Conservation (phyloP, 2,888 invertebrate species). For the Serripes groenlandicus region DNA sequence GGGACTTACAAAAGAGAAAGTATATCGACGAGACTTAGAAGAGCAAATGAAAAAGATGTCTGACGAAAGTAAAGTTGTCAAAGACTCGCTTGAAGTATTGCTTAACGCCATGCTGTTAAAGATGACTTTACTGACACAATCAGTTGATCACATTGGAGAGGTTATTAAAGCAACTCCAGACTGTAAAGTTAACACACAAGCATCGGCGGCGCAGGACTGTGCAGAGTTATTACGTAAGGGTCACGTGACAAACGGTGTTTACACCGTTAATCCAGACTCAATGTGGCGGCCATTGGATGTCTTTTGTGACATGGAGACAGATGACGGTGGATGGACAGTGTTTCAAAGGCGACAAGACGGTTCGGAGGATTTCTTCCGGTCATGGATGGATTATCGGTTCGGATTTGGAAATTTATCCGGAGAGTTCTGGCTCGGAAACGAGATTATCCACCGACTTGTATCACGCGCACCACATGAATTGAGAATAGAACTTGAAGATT, state of each 20-base stretch:
- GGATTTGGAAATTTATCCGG: conserved; percentile 40
- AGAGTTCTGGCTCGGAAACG: conserved; percentile 61
- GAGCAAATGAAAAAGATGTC: not conserved
- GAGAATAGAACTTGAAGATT: conserved; percentile 62
- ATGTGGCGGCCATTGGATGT: conserved; percentile 40
- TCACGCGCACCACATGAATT: conserved; percentile 55
- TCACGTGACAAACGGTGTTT: conserved; percentile 23
- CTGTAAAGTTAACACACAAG: not conserved
- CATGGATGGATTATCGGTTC: conserved; percentile 46
- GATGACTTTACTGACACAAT: not conserved
- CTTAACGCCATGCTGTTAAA: not conserved
- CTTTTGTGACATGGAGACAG: conserved; percentile 41
- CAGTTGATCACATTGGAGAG: not conserved
- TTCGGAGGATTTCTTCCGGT: conserved; percentile 40
- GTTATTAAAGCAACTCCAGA: not conserved
- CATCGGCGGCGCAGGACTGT: not conserved
- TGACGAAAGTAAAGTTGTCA: not conserved
- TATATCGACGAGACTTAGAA: not conserved
- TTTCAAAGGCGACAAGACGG: conserved; percentile 52
- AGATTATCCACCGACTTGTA: conserved; percentile 53
- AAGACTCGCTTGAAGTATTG: not conserved
- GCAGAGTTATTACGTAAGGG: not conserved
- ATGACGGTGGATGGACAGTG: conserved; percentile 68
- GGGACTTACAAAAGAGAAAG: not conserved
- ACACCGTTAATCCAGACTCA: conserved; percentile 23